Evolutionary conservation across 1,140 invertebrate species (phyloP).

Genomic region (Whitmania pigra): DNA sequence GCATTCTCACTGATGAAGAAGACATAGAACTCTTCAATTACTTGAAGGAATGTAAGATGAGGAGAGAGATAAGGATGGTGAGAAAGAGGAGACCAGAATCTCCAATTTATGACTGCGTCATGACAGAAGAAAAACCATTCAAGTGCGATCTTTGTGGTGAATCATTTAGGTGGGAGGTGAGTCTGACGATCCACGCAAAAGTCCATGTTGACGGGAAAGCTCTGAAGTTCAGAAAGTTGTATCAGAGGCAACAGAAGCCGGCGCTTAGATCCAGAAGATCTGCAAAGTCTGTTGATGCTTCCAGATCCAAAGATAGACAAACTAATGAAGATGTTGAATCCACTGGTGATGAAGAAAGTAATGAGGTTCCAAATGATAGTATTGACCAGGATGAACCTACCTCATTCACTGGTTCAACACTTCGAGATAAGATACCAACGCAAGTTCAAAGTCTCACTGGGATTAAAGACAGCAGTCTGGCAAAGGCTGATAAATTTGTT

Average conservation of each 20-base stretch:
- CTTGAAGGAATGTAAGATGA: background rate
- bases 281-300: background rate
- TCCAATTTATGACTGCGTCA: constrained; percentile 14
- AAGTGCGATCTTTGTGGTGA: constrained; percentile 11
- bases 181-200: constrained; percentile 14
- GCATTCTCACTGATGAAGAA: background rate
- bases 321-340: background rate
- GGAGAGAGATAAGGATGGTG: background rate
- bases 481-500: no score
- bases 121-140: constrained; percentile 18
- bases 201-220: constrained; percentile 7
- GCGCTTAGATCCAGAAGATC: background rate
- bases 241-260: background rate
- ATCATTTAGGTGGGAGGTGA: constrained; percentile 16
- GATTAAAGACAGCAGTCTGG: no score
- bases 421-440: no score
- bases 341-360: constrained; percentile 6
- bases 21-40: background rate
- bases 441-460: no score
- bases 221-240: constrained; percentile 11
- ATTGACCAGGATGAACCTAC: no score
- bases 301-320: background rate
- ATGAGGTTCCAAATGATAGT: constrained; percentile 3
- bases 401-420: no score
- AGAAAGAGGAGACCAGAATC: background rate